Percentiles rank a stretch among this genome's conserved stretches.
phyloP scores from a whole-genome alignment of 2,888 invertebrate species.

The Seira musarum region DNA sequence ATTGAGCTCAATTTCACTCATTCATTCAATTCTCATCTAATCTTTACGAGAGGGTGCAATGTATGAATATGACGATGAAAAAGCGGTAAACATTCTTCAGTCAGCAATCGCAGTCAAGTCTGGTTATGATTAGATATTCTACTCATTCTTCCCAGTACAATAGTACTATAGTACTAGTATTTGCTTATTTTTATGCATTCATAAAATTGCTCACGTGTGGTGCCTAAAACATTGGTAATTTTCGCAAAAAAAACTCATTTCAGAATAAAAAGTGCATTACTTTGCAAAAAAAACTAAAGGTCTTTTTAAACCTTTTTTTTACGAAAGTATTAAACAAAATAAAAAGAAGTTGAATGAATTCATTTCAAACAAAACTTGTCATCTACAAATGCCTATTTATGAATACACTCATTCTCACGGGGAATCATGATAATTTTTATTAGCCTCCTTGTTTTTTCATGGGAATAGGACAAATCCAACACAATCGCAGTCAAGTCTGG shows the following conservation, averaged over 20 bases:
- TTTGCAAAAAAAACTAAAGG: too few species aligned
- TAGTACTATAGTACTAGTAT: not conserved
- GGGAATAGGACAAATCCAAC: not conserved
- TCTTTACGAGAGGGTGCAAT: not conserved
- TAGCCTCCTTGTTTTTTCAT: not conserved
- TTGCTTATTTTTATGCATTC: constrained; percentile 9
- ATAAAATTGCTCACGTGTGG: not conserved
- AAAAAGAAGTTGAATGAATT: too few species aligned
- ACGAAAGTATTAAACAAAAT: too few species aligned
- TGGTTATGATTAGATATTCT: constrained; percentile 11
- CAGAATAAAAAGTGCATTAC: not conserved
- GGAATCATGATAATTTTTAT: constrained; percentile 12
- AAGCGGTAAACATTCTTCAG: not conserved
- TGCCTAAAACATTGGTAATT: not conserved
- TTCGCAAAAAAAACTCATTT: not conserved
- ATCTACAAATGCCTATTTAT: not conserved
- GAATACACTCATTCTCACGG: not conserved
- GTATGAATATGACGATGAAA: not conserved
- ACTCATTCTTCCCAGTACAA: not conserved
- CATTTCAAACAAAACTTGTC: not conserved
- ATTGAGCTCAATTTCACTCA: not conserved
- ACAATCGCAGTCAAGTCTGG: not conserved
- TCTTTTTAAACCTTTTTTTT: too few species aligned
- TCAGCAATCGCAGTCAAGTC: not conserved
- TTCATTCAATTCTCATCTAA: constrained; percentile 3